These are phyloP conservation scores for Thripadectes ignobilis DNA, from an alignment of 2,797 vertebrate species.

Conservation along the genomic window DNA sequence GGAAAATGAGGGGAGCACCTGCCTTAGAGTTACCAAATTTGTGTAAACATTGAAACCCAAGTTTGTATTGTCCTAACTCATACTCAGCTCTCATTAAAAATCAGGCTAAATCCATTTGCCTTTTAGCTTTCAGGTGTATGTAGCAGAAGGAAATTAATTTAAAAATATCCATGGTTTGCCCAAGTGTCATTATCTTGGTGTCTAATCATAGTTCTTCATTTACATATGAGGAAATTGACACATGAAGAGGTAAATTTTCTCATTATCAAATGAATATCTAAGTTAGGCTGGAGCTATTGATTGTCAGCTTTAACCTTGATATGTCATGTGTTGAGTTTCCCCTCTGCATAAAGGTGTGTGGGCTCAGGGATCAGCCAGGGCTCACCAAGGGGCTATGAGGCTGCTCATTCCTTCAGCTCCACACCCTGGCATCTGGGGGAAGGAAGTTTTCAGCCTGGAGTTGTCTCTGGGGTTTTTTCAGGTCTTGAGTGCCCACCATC, in stretches of 20 bases:
- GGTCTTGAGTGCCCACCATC: neutral
- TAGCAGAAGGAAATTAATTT: constrained; percentile 44
- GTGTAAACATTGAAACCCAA: neutral
- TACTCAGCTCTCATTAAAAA: neutral
- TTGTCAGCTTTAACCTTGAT: constrained; percentile 42
- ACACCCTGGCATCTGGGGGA: fast-evolving
- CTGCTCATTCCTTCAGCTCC: neutral
- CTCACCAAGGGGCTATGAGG: neutral
- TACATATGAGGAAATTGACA: constrained; percentile 57
- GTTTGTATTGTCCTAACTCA: neutral
- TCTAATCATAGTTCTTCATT: constrained; percentile 60
- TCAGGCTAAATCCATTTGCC: neutral
- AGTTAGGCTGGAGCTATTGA: constrained; percentile 18
- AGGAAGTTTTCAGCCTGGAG: neutral
- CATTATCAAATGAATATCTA: constrained; percentile 23
- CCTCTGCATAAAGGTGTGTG: neutral
- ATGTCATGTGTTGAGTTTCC: neutral
- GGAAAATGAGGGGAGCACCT: neutral
- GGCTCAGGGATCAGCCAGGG: neutral
- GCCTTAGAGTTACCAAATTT: neutral
- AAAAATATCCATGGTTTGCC: constrained; percentile 25
- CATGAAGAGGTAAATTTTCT: constrained; percentile 43
- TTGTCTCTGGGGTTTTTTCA: neutral
- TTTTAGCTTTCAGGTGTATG: constrained; percentile 11
- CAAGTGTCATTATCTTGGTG: constrained; percentile 41